phyloP scores from a whole-genome alignment of 2,113 vertebrate genomes.

The Plecturocebus donacophilus region DNA sequence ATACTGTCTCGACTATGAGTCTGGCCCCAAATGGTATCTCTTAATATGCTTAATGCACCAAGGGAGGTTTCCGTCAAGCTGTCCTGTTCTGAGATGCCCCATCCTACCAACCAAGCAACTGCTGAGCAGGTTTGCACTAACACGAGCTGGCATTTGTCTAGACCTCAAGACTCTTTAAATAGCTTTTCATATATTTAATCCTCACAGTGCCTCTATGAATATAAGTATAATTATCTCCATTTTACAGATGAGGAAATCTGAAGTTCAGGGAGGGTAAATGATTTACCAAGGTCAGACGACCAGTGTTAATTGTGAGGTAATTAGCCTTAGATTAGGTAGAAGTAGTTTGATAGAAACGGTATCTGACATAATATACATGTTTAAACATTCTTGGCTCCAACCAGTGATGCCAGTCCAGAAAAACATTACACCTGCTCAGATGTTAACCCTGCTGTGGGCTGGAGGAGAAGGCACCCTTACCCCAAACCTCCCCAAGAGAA shows the following conservation, averaged over 20 bases:
- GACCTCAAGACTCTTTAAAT: conserved; percentile 16
- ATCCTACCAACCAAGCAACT: neutral
- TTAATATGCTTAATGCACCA: neutral
- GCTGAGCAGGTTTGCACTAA: neutral
- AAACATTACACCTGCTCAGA: neutral
- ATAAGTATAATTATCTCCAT: neutral
- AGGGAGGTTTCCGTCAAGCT: neutral
- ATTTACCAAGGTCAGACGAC: neutral
- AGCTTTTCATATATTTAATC: conserved; percentile 38
- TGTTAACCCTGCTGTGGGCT: neutral
- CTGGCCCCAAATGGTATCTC: neutral
- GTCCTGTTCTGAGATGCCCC: too few relatives aligned
- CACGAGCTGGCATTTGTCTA: neutral
- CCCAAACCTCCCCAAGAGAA: neutral
- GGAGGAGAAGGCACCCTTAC: neutral
- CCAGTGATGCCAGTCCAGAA: neutral
- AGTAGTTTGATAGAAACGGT: neutral
- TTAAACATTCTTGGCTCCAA: neutral
- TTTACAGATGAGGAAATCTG: conserved; percentile 17
- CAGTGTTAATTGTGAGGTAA: neutral
- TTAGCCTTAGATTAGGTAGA: conserved; percentile 3
- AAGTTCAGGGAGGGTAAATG: neutral
- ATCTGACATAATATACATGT: neutral
- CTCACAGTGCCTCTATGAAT: neutral
- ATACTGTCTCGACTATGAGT: neutral